Evolutionary conservation across 2,797 vertebrate genomes (phyloP), one percentile per base, ranked within the genome.

Genomic region (Sandelia bainsii): DNA sequence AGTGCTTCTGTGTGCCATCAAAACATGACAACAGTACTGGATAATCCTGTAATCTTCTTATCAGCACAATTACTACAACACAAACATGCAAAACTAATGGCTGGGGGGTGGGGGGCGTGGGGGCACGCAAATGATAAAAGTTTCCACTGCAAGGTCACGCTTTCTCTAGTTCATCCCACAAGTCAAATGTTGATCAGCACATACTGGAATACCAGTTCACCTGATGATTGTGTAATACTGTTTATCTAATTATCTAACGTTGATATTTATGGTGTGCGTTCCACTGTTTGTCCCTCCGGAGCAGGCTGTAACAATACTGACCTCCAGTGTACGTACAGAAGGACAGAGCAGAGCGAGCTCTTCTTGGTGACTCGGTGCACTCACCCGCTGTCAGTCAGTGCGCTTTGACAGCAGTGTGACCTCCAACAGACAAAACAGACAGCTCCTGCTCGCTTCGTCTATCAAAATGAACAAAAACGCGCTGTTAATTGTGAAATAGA

Each of bases 251-350:
- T 40, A 37, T n/a, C 12, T 44, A 40, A 39, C 62, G 29, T 10
- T 48, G 2, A 37, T 46, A 7, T 71, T 25, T 16, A n/a, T 40
- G 4, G 25, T 42, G 52, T 60, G 32, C 42, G 42, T 14, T 39
- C 5, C 45, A 34, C 19, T 25, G 37, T 45, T 53, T 40, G 29
- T 67, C 60, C 72, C 77, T 73, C n/a, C 60, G 50, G 67, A 69
- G 48, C 71, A 75, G 63, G 42, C 77, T 80, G 91, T 88, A 84
- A 77, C 93, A 92, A 93, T 46, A 93, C 89, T 94, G 93, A 94
- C 93, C 91, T 93, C 93, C 91, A 93, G 91, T 51, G 93, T 91
- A 85, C 74, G 82, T 66, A 61, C 70, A 27, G 69, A 69, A 84
- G 75, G 87, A 82, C 69, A 19, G 64, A 76, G 65, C 51, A 3